Evolutionary conservation across 92 coral and sea anemone genomes (phyloP), one percentile per base, ranked within the genome.

Genomic region (Hydrozoanthus gracilis): DNA sequence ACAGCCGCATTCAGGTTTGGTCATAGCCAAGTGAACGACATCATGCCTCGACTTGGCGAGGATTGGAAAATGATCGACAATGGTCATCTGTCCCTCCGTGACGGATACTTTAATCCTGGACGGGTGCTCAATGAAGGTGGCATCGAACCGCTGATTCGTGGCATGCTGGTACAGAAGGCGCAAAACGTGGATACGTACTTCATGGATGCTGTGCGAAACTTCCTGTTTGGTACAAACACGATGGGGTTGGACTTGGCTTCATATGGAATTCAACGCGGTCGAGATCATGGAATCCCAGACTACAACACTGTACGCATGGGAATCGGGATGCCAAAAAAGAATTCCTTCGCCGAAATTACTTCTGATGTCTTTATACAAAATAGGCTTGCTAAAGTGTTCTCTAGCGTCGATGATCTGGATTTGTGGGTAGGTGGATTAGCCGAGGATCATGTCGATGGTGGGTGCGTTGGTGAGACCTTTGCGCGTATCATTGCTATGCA

Each of bases 1-100:
- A 97, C 99, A 12, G 99, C 99, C n/a, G 99, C 99, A 5, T 97
- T 97, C 76, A 83, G 99, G 44, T 97, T 93, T 70, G 99, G 99
- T 8, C 99, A 97, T 91, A 97, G 99, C 75, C 99, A 97, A 86
- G 91, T 97, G 8, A 98, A 96, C 66, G 93, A 97, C 73, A 86
- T 92, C 1, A 95, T 97, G 99, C 90, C 86, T 27, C 96, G 99
- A 86, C 82, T 97, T 83, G 95, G 92, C 85, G 92, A 97, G 71
- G 86, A 93, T 88, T 97, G 99, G 99, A 88, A 92, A 50, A 95
- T 92, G 94, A 82, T 90, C 39, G 91, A 89, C 6, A 90, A 64
- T 45, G 99, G 99, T 39, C 98, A 97, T 35, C 91, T 97, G 73
- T 87, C 98, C 6, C 94, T 97, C 27, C 90, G 99, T 35, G 99